These are phyloP conservation scores for Haliaeetus leucogaster DNA, from an alignment of 2,113 vertebrate genomes.

Conservation along the genomic window DNA sequence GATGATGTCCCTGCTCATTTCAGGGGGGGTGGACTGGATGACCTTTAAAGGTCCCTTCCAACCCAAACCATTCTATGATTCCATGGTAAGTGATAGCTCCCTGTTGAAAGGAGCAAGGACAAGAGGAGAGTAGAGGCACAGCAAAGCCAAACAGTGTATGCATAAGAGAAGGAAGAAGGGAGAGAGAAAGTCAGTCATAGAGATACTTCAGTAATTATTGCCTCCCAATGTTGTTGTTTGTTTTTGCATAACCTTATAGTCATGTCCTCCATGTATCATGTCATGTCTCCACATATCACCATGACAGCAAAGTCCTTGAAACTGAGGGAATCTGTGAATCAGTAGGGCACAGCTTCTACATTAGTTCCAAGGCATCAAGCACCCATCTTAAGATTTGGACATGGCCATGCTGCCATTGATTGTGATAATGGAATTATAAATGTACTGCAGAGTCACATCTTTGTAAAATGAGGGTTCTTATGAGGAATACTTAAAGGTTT, in stretches of 20 bases:
- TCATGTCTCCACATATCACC: background rate
- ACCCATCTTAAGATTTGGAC: background rate
- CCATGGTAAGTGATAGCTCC: background rate
- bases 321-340: background rate
- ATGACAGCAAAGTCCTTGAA: background rate
- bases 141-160: background rate
- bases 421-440: background rate
- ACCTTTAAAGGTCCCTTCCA: background rate
- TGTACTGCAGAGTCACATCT: background rate
- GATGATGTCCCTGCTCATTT: background rate
- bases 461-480: background rate
- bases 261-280: background rate
- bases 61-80: background rate
- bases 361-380: background rate
- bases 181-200: background rate
- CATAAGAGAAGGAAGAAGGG: background rate
- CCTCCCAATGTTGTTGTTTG: background rate
- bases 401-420: background rate
- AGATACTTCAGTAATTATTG: background rate
- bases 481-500: background rate
- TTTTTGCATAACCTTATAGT: background rate
- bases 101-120: background rate
- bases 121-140: background rate
- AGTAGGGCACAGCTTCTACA: background rate
- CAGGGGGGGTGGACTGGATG: background rate